Evolutionary conservation across 2,113 vertebrate species (phyloP).

Genomic region (Nothocercus nigrocapillus): DNA sequence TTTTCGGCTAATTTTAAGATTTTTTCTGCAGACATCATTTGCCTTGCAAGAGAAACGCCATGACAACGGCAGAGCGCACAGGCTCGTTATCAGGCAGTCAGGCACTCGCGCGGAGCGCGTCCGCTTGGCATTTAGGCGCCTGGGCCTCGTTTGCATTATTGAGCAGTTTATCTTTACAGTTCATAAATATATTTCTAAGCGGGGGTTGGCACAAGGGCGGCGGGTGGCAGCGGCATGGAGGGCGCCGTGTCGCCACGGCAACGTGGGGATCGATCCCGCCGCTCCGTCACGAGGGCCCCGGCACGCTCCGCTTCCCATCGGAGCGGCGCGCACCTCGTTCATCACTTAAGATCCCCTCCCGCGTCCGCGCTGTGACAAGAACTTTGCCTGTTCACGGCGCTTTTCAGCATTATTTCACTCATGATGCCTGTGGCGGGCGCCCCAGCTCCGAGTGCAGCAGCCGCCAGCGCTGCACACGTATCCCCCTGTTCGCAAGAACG

Average conservation of each 20-base stretch:
- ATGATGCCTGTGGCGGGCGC: not conserved
- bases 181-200: conserved; percentile 81
- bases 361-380: conserved; percentile 76
- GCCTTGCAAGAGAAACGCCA: conserved; percentile 79
- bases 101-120: conserved; percentile 68
- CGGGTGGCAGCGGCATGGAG: conserved; percentile 67
- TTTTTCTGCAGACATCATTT: conserved; percentile 77
- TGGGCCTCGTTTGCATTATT: conserved; percentile 76
- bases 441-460: too few species aligned
- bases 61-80: conserved; percentile 77
- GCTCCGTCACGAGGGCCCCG: conserved; percentile 49
- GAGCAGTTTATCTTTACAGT: conserved; percentile 78
- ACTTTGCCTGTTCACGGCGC: conserved; percentile 77
- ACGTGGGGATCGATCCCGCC: conserved; percentile 87
- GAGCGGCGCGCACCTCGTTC: conserved; percentile 82
- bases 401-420: conserved; percentile 76
- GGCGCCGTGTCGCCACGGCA: conserved; percentile 79
- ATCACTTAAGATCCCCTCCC: conserved; percentile 82
- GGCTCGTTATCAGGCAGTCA: conserved; percentile 75
- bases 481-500: too few species aligned
- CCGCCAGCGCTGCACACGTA: too few species aligned
- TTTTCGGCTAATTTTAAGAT: conserved; percentile 80
- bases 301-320: conserved; percentile 82
- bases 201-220: conserved; percentile 55
- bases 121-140: conserved; percentile 73